A percentile compares a stretch with the other conserved stretches of the same genome.
These are phyloP conservation scores for Alfaro cultratus DNA, from an alignment of 2,797 vertebrate genomes.

Conservation along the genomic window DNA sequence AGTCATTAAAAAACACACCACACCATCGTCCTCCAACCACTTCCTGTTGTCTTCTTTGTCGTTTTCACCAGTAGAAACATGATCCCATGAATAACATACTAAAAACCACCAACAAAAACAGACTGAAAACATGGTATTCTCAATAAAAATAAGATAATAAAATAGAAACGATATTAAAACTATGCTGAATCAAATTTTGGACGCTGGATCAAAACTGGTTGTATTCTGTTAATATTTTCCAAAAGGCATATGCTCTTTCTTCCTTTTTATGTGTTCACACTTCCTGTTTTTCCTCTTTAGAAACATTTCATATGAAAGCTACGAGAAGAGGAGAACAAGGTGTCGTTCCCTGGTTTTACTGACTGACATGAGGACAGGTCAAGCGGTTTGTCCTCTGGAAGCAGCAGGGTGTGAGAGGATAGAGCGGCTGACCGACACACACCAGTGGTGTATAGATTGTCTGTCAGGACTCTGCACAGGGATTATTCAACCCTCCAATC, in stretches of 20 bases:
- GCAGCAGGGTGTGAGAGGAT: conserved; percentile 5
- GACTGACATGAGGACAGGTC: conserved; percentile 2
- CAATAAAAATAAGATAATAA: too few relatives aligned
- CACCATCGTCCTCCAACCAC: too few relatives aligned
- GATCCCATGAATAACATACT: too few relatives aligned
- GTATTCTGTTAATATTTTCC: neutral
- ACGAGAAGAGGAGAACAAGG: conserved; percentile 7
- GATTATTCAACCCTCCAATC: conserved; percentile 35
- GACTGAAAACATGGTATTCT: too few relatives aligned
- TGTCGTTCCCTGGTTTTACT: neutral
- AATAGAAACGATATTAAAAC: too few relatives aligned
- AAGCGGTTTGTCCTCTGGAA: conserved; percentile 5
- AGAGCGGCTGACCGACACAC: conserved; percentile 60
- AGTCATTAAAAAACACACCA: too few relatives aligned
- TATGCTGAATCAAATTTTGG: too few relatives aligned
- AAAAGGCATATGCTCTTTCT: neutral
- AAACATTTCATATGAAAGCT: conserved; percentile 19
- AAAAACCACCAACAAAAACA: too few relatives aligned
- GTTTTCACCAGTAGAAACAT: too few relatives aligned
- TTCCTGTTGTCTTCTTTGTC: too few relatives aligned
- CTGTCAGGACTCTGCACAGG: conserved; percentile 56
- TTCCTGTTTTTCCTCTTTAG: neutral
- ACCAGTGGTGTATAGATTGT: conserved; percentile 59
- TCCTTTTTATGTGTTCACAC: neutral
- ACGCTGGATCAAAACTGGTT: neutral